phyloP scores from a whole-genome alignment of 2,113 vertebrate species.

The Eptesicus fuscus region DNA sequence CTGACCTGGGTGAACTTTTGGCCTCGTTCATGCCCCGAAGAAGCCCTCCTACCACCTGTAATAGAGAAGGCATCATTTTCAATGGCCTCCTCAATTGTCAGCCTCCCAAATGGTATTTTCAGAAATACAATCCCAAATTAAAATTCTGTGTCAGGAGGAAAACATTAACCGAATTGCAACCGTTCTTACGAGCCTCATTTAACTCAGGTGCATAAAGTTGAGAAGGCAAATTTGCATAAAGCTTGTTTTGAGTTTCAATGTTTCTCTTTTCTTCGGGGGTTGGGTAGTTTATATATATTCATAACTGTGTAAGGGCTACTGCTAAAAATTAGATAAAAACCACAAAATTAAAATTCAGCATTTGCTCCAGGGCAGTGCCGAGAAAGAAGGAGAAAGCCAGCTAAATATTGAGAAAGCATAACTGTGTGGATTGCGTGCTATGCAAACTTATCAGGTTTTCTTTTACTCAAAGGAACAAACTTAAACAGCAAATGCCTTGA shows the following conservation, averaged over 20 bases:
- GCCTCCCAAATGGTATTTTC: conserved; percentile 57
- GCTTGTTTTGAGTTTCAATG: conserved; percentile 59
- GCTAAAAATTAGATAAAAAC: conserved; percentile 68
- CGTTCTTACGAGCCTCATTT: conserved; percentile 70
- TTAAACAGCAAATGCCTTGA: neutral
- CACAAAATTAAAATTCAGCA: conserved; percentile 53
- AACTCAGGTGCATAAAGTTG: conserved; percentile 64
- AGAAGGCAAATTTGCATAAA: conserved; percentile 70
- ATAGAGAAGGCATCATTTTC: conserved; percentile 53
- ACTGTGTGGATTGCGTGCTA: neutral
- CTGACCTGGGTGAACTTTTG: conserved; percentile 31
- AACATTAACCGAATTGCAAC: conserved; percentile 67
- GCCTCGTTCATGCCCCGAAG: conserved; percentile 52
- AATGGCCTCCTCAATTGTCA: conserved; percentile 68
- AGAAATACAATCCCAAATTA: conserved; percentile 77
- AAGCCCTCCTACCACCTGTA: conserved; percentile 54
- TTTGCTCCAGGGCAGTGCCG: conserved; percentile 42
- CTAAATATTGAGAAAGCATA: neutral
- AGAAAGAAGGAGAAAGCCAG: conserved; percentile 26
- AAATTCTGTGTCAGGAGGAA: conserved; percentile 71
- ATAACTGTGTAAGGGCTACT: conserved; percentile 33
- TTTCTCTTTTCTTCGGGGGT: neutral
- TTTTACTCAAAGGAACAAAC: neutral
- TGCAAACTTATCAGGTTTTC: neutral
- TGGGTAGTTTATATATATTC: neutral